Evolutionary conservation across 2,888 invertebrate species (phyloP).

Genomic region (Melieria omissa): DNA sequence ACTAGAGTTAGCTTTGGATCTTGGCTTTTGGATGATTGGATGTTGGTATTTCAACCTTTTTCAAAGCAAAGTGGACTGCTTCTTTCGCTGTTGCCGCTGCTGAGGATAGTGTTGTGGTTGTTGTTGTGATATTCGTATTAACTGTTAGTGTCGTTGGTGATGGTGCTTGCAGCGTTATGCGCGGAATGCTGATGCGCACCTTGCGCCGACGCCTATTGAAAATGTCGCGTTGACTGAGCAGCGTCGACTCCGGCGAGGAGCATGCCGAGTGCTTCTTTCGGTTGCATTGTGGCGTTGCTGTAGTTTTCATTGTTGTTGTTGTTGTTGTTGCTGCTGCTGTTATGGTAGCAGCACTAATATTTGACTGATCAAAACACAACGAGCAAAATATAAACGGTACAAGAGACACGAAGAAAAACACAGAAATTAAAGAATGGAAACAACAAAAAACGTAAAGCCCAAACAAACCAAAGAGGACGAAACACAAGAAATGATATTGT

Average conservation of each 20-base stretch:
- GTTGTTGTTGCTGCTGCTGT: constrained; percentile 33
- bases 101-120: constrained; percentile 33
- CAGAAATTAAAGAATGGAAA: constrained; percentile 21
- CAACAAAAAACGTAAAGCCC: constrained; percentile 36
- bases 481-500: no score
- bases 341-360: constrained; percentile 24
- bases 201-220: constrained; percentile 54
- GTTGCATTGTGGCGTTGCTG: constrained; percentile 16
- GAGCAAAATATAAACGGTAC: no score
- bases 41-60: constrained; percentile 33
- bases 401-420: constrained; percentile 6
- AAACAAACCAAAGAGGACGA: constrained; percentile 3
- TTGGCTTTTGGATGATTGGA: constrained; percentile 8
- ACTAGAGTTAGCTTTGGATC: no score
- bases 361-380: no score
- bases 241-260: constrained; percentile 47
- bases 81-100: constrained; percentile 30
- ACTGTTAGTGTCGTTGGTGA: constrained; percentile 27
- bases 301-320: background rate
- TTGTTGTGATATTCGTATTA: constrained; percentile 26
- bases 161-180: constrained; percentile 36
- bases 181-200: constrained; percentile 49
- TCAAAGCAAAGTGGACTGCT: constrained; percentile 32
- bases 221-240: constrained; percentile 52
- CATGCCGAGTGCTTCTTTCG: background rate